phyloP scores from a whole-genome alignment of 2,113 vertebrate genomes.

The Pterophyllum scalare region DNA sequence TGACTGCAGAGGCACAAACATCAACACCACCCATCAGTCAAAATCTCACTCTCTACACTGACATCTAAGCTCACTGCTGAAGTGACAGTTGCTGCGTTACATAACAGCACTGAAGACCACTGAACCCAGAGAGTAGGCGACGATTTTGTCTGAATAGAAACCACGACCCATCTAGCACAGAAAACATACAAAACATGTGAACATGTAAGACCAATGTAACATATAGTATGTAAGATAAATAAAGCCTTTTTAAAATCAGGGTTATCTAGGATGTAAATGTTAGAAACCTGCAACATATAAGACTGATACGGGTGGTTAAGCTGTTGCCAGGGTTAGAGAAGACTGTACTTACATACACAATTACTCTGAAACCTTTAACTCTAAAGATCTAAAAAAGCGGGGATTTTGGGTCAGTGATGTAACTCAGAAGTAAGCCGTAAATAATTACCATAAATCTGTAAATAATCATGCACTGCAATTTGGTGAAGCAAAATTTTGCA shows the following conservation, averaged over 20 bases:
- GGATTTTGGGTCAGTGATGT: background rate
- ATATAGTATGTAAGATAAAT: background rate
- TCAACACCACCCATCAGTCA: constrained; percentile 33
- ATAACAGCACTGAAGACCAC: constrained; percentile 56
- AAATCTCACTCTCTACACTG: constrained; percentile 27
- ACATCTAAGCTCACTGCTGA: constrained; percentile 53
- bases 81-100: constrained; percentile 66
- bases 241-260: background rate
- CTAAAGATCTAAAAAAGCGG: background rate
- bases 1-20: constrained; percentile 32
- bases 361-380: background rate
- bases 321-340: background rate
- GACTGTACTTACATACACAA: background rate
- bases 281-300: background rate
- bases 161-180: background rate
- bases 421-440: background rate
- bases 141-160: constrained; percentile 32
- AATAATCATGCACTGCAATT: background rate
- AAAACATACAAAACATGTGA: background rate
- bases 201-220: background rate
- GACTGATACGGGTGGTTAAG: background rate
- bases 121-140: constrained; percentile 34
- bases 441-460: background rate
- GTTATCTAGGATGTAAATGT: background rate
- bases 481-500: background rate